These are phyloP conservation scores for Dilophus febrilis DNA, from an alignment of 2,888 invertebrate genomes.

Conservation along the genomic window DNA sequence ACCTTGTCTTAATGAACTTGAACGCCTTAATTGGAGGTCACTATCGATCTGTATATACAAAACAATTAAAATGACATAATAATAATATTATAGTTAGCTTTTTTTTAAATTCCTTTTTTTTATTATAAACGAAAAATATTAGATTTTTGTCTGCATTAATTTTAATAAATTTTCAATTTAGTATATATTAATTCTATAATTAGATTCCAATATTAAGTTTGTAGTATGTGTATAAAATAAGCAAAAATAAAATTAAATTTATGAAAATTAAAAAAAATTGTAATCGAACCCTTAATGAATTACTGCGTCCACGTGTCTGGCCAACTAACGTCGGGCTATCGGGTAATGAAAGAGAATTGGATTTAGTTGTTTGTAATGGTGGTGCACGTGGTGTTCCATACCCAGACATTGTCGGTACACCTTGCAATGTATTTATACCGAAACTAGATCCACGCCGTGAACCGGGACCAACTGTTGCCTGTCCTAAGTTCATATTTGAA, in stretches of 20 bases:
- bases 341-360: constrained; percentile 75
- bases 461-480: constrained; percentile 35
- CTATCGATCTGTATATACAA: constrained; percentile 42
- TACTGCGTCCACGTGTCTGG: constrained; percentile 63
- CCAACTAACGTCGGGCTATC: constrained; percentile 74
- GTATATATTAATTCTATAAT: too few relatives aligned
- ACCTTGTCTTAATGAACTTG: constrained; percentile 71
- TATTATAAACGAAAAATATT: too few relatives aligned
- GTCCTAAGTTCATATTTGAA: constrained; percentile 56
- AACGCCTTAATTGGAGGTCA: constrained; percentile 64
- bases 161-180: too few relatives aligned
- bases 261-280: too few relatives aligned
- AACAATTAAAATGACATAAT: neutral
- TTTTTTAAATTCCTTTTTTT: neutral
- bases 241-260: too few relatives aligned
- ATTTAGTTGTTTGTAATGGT: constrained; percentile 55
- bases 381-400: constrained; percentile 49
- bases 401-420: constrained; percentile 33
- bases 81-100: neutral
- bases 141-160: too few relatives aligned
- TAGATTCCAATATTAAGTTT: too few relatives aligned
- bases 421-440: constrained; percentile 34
- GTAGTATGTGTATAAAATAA: too few relatives aligned
- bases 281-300: constrained; percentile 55
- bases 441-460: constrained; percentile 55